These are phyloP conservation scores for Dryococelus australis DNA, from an alignment of 2,888 invertebrate genomes.

Conservation along the genomic window DNA sequence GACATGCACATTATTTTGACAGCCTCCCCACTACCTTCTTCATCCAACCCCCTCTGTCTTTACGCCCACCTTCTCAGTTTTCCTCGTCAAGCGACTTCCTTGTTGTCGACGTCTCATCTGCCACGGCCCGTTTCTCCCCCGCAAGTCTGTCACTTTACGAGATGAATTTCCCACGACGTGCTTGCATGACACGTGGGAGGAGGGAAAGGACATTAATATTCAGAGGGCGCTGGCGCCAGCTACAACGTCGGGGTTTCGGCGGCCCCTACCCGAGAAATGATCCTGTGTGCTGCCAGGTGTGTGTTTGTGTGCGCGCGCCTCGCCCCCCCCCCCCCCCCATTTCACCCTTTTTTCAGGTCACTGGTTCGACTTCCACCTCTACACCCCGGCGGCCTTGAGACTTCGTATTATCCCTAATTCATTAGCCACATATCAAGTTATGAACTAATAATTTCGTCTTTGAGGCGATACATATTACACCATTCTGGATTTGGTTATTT, in stretches of 20 bases:
- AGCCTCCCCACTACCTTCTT: conserved; percentile 36
- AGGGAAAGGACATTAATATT: background rate
- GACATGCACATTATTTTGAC: conserved; percentile 33
- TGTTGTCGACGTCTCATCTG: background rate
- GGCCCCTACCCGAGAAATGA: background rate
- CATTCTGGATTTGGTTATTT: too few relatives aligned
- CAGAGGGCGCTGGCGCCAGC: background rate
- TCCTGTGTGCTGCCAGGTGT: too few relatives aligned
- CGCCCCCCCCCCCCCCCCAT: too few relatives aligned
- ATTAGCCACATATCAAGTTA: too few relatives aligned
- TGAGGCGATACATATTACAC: too few relatives aligned
- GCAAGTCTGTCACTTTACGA: background rate
- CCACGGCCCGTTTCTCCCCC: background rate
- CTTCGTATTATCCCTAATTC: too few relatives aligned
- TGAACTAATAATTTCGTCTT: too few relatives aligned
- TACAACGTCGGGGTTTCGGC: background rate
- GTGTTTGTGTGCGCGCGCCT: too few relatives aligned
- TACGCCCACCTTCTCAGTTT: background rate
- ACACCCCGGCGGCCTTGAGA: too few relatives aligned
- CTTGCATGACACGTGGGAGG: background rate
- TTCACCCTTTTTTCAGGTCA: too few relatives aligned
- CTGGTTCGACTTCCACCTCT: too few relatives aligned
- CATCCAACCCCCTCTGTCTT: conserved; percentile 30
- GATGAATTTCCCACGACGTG: background rate
- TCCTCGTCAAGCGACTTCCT: background rate